Evolutionary conservation across 2,797 vertebrate species (phyloP).

Genomic region (Coregonus ussuriensis): DNA sequence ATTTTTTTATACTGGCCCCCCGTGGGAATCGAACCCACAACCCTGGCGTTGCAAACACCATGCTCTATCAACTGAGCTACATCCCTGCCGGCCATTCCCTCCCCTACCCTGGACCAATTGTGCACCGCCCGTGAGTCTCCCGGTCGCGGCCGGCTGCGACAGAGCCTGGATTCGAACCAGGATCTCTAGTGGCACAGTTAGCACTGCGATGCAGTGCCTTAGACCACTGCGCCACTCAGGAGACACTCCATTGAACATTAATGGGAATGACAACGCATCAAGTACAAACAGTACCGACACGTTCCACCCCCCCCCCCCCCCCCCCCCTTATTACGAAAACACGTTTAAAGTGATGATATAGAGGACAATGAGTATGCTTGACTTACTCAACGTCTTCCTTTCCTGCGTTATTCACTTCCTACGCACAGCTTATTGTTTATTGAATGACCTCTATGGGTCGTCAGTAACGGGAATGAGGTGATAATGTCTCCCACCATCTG

Average conservation of each 20-base stretch:
- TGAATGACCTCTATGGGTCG: constrained; percentile 42
- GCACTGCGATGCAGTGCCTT: too few relatives aligned
- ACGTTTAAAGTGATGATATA: constrained; percentile 11
- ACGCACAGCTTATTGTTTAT: constrained; percentile 32
- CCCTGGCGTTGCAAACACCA: too few relatives aligned
- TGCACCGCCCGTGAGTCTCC: too few relatives aligned
- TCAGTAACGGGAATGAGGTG: constrained; percentile 47
- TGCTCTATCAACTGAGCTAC: too few relatives aligned
- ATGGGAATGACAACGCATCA: constrained; percentile 2
- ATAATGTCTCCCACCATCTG: constrained; percentile 71
- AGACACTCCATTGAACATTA: constrained; percentile 14
- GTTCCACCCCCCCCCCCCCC: neutral
- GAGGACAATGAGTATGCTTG: constrained; percentile 11
- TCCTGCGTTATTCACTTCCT: neutral
- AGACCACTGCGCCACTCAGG: too few relatives aligned
- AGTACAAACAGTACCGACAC: neutral
- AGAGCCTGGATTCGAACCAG: too few relatives aligned
- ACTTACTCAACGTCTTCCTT: constrained; percentile 12
- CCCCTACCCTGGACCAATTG: too few relatives aligned
- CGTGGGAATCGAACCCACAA: too few relatives aligned
- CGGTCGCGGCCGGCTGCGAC: too few relatives aligned
- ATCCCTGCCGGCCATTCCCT: too few relatives aligned
- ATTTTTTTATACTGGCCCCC: too few relatives aligned
- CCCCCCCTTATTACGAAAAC: neutral
- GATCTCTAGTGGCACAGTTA: too few relatives aligned